phyloP scores from a whole-genome alignment of 2,888 invertebrate species.

The Laothoe populi region DNA sequence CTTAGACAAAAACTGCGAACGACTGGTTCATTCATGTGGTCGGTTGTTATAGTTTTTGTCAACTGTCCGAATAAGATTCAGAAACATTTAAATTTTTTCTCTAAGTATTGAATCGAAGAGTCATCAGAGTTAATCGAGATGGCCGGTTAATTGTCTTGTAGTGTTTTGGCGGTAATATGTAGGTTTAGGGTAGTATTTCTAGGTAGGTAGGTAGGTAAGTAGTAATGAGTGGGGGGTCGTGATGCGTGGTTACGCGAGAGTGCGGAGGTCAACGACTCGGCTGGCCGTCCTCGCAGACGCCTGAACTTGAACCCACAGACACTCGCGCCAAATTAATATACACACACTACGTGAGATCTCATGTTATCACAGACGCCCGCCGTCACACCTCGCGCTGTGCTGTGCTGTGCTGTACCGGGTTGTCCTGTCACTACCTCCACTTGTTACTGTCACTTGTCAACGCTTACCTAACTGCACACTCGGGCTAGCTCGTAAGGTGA shows the following conservation, averaged over 20 bases:
- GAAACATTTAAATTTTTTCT: not conserved
- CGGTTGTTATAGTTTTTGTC: constrained; percentile 19
- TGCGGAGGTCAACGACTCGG: constrained; percentile 53
- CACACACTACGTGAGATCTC: not conserved
- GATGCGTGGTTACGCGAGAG: constrained; percentile 45
- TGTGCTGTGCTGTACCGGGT: not conserved
- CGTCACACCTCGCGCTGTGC: not conserved
- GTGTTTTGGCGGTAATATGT: not conserved
- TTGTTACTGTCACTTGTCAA: not conserved
- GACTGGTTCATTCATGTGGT: constrained; percentile 19
- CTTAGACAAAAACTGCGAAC: constrained; percentile 6
- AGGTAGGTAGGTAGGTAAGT: constrained; percentile 35
- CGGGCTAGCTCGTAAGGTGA: not conserved
- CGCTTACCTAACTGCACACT: no score
- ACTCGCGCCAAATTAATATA: constrained; percentile 46
- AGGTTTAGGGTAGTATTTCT: constrained; percentile 8
- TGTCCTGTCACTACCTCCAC: not conserved
- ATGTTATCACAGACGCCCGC: not conserved
- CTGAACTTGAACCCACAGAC: constrained; percentile 57
- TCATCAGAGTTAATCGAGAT: not conserved
- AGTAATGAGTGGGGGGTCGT: constrained; percentile 18
- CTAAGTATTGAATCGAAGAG: not conserved
- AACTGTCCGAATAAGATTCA: constrained; percentile 7
- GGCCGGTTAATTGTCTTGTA: not conserved
- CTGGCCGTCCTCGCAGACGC: constrained; percentile 39